Base-by-base conservation (phyloP, 2,797 vertebrate genomes). In the Cynodonichthys magdalenae region DNA sequence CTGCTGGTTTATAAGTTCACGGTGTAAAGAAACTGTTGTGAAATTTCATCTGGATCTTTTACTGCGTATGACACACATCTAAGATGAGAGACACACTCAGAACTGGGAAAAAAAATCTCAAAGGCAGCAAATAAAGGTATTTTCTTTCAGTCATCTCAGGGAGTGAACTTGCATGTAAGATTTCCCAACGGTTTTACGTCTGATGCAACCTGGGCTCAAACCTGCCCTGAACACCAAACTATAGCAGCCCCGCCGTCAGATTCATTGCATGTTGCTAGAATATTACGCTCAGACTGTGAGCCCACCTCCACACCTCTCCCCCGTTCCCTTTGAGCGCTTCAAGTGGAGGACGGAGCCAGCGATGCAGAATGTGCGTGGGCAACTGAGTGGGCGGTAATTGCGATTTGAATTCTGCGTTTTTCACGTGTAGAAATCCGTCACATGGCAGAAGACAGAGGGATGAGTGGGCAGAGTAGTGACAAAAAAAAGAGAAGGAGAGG, bases 341-440 rank as follows among this genome's bases (percentile, higher is more conserved):
- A 84, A 77, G 79, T 87, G 67, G 49, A 71, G 69, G 68, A 77
- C 53, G 66, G 46, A 47, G 64, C 68, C 63, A 69, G 65, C n/a
- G 18, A 51, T 61, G 19, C 77, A 82, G 83, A 71, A 69, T 73
- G 80, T 65, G 66, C 59, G 86, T 81, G 53, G 86, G 89, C 66
- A 53, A 34, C 18, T 0, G 59, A 57, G 88, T 75, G 75, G 84
- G 82, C 19, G 55, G 58, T 14, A 60, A 59, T 34, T 68, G 74
- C 8, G 15, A 66, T 74, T 75, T 58, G 50, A 69, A 76, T 71
- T 45, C 57, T 41, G 31, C 24, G 15, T 71, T 56, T 24, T 66
- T 80, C 68, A 74, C 53, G 54, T 82, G 81, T 60, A 59, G 65
- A 74, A 63, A 75, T 59, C 41, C 42, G 59, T 84, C 77, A 83